Base-by-base conservation (phyloP, 2,888 invertebrate species). In the Sclerodermus sp. region DNA sequence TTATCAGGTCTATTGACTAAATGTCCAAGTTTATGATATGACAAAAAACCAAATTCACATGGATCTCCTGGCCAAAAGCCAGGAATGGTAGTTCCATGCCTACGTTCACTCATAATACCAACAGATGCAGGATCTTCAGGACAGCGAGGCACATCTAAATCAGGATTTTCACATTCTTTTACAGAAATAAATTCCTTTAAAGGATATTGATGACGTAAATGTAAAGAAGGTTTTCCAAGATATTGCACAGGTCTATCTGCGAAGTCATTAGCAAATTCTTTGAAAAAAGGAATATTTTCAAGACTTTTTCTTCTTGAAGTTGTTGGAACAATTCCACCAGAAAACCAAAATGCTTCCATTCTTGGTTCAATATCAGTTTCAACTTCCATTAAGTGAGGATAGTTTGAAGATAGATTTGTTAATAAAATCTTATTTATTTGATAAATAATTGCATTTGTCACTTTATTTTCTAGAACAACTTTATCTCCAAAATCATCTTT, bases 51-150 rank as follows among this genome's bases (percentile, higher is more conserved):
- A 79, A 90, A 94, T 74, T 90, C 88, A 73, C 85, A 83, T 37
- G 77, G 68, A 70, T 90, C 91, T 10, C 91, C 92, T 14, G 92
- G 90, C 93, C 93, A 94, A 76, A 85, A 90, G 15, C 92, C 91
- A 73, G 93, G 92, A 64, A 91, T 83, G 76, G 86, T 89, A 15
- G 88, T 85, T 2, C 86, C 87, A 78, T 87, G 87, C 58, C 85
- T 79, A 64, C 83, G 74, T 41, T 83, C 80, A 34, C 75, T 78
- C 18, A 55, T 60, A 60, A 86, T 86, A 5, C 89, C 89, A 45
- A 87, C 70, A 46, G 80, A 79, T 58, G 82, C 78, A 0, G 93
- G 90, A 69, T 85, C 82, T 70, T 83, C 81, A 40, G 81, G 76
- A 58, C 81, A 86, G 18, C 79, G 78, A 1, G 86, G 85, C 36